These are phyloP conservation scores for Amphiprion ocellaris DNA, from an alignment of 2,113 vertebrate genomes.

Conservation along the genomic window DNA sequence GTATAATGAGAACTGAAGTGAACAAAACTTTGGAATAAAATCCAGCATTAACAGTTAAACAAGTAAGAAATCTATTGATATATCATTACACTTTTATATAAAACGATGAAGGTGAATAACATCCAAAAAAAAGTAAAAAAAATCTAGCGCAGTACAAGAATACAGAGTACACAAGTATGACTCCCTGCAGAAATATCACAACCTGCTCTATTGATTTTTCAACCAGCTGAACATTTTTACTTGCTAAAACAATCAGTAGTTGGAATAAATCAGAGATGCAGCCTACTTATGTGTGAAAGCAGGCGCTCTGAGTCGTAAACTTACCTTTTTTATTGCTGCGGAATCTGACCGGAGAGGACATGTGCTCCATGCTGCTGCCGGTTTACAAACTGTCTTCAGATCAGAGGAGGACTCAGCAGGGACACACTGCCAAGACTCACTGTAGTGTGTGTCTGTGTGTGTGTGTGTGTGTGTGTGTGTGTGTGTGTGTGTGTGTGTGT, in stretches of 20 bases:
- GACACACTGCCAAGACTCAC: not conserved
- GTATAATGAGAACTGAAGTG: too few relatives aligned
- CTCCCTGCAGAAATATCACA: not conserved
- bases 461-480: not conserved
- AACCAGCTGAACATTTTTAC: not conserved
- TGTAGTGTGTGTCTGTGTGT: not conserved
- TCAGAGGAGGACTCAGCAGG: not conserved
- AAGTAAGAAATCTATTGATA: not conserved
- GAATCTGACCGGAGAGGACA: conserved; percentile 77
- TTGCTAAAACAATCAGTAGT: not conserved
- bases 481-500: not conserved
- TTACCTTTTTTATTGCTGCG: conserved; percentile 67
- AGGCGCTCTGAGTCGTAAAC: not conserved
- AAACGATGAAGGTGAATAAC: too few relatives aligned
- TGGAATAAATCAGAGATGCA: not conserved
- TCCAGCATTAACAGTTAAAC: too few relatives aligned
- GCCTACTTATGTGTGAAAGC: not conserved
- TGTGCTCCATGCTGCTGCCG: conserved; percentile 65
- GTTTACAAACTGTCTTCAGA: conserved; percentile 3
- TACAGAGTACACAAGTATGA: not conserved
- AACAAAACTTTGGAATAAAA: too few relatives aligned
- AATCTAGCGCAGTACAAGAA: not conserved
- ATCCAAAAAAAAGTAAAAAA: not conserved
- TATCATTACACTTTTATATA: too few relatives aligned
- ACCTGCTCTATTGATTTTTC: not conserved